A percentile compares a stretch with the other conserved stretches of the same genome.
These are phyloP conservation scores for Microtus montanus DNA, from an alignment of 2,113 vertebrate genomes.

Conservation along the genomic window DNA sequence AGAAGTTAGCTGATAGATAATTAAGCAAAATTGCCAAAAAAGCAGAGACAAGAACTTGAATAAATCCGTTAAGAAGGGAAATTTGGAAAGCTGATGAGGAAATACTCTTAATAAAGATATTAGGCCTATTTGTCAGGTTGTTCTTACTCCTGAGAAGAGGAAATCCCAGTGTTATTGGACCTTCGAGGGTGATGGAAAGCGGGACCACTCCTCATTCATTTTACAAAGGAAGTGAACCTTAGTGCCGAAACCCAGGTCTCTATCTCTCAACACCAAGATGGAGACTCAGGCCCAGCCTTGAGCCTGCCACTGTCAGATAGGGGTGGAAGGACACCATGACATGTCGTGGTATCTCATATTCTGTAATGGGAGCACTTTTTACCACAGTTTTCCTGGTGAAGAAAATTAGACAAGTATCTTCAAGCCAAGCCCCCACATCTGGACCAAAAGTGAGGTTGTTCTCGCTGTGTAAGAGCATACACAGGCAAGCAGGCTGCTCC, in stretches of 20 bases:
- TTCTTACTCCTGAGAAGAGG: background rate
- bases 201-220: background rate
- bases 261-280: background rate
- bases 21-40: conserved; percentile 10
- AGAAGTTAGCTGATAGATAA: background rate
- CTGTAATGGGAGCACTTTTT: background rate
- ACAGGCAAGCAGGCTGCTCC: background rate
- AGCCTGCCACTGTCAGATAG: background rate
- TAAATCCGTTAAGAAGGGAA: background rate
- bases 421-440: background rate
- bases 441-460: background rate
- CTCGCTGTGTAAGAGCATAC: background rate
- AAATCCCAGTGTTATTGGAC: background rate
- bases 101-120: background rate
- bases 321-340: no score
- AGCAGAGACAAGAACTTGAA: background rate
- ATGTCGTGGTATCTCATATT: background rate
- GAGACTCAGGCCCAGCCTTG: background rate
- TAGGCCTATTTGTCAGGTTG: background rate
- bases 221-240: background rate
- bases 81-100: background rate
- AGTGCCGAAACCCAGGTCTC: background rate
- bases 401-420: background rate
- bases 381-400: background rate
- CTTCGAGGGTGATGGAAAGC: background rate